Evolutionary conservation across 1,140 invertebrate species (phyloP).

Genomic region (Papilio machaon): DNA sequence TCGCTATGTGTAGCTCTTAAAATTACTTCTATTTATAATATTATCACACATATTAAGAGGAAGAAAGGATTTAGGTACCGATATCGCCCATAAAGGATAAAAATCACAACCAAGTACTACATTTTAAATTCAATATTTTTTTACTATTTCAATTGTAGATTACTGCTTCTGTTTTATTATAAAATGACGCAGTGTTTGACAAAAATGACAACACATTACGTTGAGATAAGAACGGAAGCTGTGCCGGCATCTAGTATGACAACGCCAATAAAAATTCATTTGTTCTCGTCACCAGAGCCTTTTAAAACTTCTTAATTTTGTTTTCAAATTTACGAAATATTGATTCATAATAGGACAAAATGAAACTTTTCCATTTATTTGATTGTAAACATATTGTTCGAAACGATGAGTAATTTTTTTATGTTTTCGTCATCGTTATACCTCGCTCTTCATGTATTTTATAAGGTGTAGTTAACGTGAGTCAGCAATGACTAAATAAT

Average conservation of each 20-base stretch:
- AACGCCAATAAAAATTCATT: constrained; percentile 24
- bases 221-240: constrained; percentile 36
- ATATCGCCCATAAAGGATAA: not conserved
- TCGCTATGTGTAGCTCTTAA: not conserved
- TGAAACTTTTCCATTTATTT: not conserved
- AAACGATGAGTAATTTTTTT: constrained; percentile 36
- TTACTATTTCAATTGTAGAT: not conserved
- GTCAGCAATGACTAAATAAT: constrained; percentile 37
- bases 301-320: not conserved
- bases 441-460: constrained; percentile 13
- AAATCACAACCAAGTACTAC: not conserved
- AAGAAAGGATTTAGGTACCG: not conserved
- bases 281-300: not conserved
- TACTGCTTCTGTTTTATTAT: not conserved
- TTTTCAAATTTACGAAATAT: not conserved
- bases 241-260: constrained; percentile 24
- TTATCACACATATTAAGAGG: not conserved
- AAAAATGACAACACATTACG: constrained; percentile 27
- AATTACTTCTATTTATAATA: constrained; percentile 3
- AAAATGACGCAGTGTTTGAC: constrained; percentile 29
- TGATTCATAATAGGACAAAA: not conserved
- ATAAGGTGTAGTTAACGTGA: constrained; percentile 25
- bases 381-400: not conserved
- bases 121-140: not conserved
- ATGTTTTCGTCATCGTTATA: constrained; percentile 21